Percentiles rank a stretch among this genome's conserved stretches.
Conservation (phyloP, 1,140 invertebrate species). For the Drosophila athabasca region DNA sequence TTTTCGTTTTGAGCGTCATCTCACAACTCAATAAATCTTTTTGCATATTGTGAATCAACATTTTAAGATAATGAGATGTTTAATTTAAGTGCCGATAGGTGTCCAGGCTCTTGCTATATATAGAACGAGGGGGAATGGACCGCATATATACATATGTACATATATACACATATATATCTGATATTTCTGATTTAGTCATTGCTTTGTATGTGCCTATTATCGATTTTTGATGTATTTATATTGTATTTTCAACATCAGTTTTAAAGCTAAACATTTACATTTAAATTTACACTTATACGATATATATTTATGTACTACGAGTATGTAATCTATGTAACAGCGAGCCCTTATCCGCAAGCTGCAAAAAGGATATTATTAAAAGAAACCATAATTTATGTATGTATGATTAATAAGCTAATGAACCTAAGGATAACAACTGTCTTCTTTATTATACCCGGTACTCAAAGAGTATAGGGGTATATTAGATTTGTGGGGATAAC, state of each 20-base stretch:
- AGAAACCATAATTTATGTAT: slow-evolving; percentile 29
- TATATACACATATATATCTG: slow-evolving; percentile 41
- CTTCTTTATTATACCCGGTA: slow-evolving; percentile 28
- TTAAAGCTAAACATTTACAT: slow-evolving; percentile 51
- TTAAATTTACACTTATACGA: slow-evolving; percentile 53
- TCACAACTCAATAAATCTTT: too few species aligned
- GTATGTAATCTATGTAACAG: slow-evolving; percentile 57
- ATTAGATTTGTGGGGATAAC: too few species aligned
- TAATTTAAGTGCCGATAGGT: too few species aligned
- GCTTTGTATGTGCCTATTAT: slow-evolving; percentile 78
- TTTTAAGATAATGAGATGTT: too few species aligned
- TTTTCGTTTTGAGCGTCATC: too few species aligned
- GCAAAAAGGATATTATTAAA: slow-evolving; percentile 44
- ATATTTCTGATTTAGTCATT: slow-evolving; percentile 75
- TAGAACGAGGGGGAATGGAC: too few species aligned
- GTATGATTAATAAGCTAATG: slow-evolving; percentile 54
- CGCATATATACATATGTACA: too few species aligned
- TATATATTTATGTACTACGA: slow-evolving; percentile 53
- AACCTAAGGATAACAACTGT: slow-evolving; percentile 52
- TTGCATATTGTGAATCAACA: too few species aligned
- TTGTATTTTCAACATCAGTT: slow-evolving; percentile 63
- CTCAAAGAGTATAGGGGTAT: too few species aligned
- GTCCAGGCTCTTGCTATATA: too few species aligned
- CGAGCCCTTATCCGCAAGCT: slow-evolving; percentile 14
- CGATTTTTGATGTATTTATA: slow-evolving; percentile 72